Base-by-base conservation (phyloP, 1,140 invertebrate genomes). In the Bombus picipes region DNA sequence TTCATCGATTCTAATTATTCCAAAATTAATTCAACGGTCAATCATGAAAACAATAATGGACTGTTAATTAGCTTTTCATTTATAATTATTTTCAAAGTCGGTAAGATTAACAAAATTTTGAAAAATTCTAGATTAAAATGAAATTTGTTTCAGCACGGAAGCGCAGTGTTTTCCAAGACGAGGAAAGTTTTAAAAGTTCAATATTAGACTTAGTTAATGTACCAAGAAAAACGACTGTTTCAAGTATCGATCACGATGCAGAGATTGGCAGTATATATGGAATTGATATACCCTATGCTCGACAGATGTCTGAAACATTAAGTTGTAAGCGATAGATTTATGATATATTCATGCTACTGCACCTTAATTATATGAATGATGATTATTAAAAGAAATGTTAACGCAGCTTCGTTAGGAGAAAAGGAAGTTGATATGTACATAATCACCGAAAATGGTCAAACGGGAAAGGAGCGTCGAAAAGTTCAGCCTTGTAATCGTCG, bases 211-310 rank as follows among this genome's bases (percentile, higher is more conserved):
- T 87, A 78, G 53, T 41, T 12, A 75, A 53, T 18, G 1, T 32
- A 41, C 68, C 41, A 10, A 87, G 77, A n/a, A 91, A 70, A 81
- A 62, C 25, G 12, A 93, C 88, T 25, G 41, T 85, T 82, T 89
- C 90, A 0, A 92, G 79, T 15, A 89, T 94, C 6, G 91, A 95
- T 81, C 84, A 94, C 32, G 93, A 94, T 72, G 43, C 92, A 22
- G 94, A 95, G 83, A 86, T 92, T 32, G 88, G 84, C 47, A 93
- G 91, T 32, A 92, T 95, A 90, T 95, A 91, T 78, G 92, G 91
- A 59, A 91, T 90, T 22, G 92, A 93, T 70, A 91, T 83, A 32
- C 87, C 90, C 15, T 83, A 91, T 81, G 72, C 91, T 12, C 86
- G 73, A 39, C 86, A 87, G 66, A 15, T 81, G 8, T 85, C 77